Conservation (phyloP, 1,140 invertebrate species). For the Stegodyphus dumicola region DNA sequence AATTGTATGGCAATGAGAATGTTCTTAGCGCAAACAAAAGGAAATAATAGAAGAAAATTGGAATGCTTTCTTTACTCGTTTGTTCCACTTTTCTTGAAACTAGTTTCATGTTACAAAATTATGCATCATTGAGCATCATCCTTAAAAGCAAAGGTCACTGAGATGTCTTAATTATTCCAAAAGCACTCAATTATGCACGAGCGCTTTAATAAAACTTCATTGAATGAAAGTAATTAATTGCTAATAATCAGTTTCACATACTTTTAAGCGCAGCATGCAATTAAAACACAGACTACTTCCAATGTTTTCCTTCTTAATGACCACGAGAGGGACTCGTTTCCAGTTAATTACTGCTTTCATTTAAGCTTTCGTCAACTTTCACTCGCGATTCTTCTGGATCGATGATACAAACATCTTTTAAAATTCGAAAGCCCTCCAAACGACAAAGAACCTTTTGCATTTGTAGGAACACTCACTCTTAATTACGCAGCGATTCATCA, state of each 20-base stretch:
- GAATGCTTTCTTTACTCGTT: too few species aligned
- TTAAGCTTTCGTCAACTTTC: conserved; percentile 2
- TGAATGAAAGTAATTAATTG: conserved; percentile 5
- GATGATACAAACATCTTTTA: conserved; percentile 14
- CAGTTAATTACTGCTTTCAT: conserved; percentile 3
- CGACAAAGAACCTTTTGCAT: not conserved
- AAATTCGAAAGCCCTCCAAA: conserved; percentile 2
- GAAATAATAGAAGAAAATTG: too few species aligned
- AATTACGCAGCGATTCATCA: conserved; percentile 20
- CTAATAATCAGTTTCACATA: not conserved
- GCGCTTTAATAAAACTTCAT: too few species aligned
- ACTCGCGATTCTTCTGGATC: conserved; percentile 10
- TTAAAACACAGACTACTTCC: conserved; percentile 1
- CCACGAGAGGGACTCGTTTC: not conserved
- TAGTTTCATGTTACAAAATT: too few species aligned
- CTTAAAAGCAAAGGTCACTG: too few species aligned
- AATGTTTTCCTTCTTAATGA: not conserved
- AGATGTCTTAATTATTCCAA: too few species aligned
- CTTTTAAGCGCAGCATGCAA: not conserved
- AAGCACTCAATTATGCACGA: too few species aligned
- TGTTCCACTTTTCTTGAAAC: too few species aligned
- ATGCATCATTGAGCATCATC: too few species aligned
- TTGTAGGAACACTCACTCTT: not conserved
- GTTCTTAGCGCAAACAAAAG: too few species aligned
- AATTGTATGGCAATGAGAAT: too few species aligned